These are phyloP conservation scores for Nomada ferruginata DNA, from an alignment of 2,888 invertebrate genomes.

Conservation along the genomic window DNA sequence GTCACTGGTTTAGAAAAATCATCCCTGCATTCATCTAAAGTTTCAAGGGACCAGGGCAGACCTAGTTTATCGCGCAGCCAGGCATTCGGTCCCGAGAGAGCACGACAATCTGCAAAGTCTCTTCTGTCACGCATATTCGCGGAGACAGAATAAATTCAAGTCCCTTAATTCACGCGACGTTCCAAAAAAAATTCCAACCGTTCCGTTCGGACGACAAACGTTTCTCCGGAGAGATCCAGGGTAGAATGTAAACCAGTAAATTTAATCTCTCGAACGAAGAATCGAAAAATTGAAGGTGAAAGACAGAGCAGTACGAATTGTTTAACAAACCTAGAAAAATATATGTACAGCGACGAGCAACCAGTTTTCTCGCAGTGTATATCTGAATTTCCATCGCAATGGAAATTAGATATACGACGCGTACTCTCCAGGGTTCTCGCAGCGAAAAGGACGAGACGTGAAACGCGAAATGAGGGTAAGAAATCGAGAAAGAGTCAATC, in stretches of 20 bases:
- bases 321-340: neutral
- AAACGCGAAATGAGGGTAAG: slow-evolving; percentile 43
- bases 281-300: slow-evolving; percentile 8
- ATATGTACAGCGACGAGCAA: neutral
- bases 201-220: neutral
- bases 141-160: neutral
- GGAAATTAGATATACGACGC: slow-evolving; percentile 20
- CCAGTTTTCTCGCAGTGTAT: neutral
- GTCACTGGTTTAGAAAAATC: neutral
- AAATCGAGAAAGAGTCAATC: slow-evolving; percentile 47
- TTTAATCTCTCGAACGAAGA: neutral
- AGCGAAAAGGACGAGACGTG: slow-evolving; percentile 26
- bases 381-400: slow-evolving; percentile 19
- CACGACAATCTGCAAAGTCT: slow-evolving; percentile 1
- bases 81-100: neutral
- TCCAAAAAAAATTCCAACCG: neutral
- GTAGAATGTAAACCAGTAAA: neutral
- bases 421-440: slow-evolving; percentile 25
- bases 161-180: neutral
- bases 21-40: neutral
- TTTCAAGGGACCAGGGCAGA: neutral
- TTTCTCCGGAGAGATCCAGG: slow-evolving; percentile 1
- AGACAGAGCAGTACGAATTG: slow-evolving; percentile 6
- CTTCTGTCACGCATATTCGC: neutral
- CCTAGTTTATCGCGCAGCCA: neutral